Conservation (phyloP, 2,797 vertebrate genomes). For the Leuciscus waleckii region DNA sequence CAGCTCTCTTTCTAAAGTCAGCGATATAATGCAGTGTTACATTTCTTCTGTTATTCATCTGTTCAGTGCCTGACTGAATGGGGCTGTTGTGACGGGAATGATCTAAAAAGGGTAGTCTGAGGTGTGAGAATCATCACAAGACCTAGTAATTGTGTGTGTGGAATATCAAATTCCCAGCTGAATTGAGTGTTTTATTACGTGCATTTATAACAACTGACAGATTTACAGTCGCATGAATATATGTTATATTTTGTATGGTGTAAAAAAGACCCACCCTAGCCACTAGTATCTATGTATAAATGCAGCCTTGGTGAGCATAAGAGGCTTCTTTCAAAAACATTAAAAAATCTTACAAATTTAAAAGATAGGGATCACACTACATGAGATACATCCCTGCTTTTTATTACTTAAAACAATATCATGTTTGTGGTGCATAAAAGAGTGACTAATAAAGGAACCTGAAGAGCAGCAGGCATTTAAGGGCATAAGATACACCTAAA, state of each 20-base stretch:
- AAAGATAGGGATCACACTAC: background rate
- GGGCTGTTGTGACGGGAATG: constrained; percentile 17
- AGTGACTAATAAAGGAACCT: background rate
- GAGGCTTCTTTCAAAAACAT: too few relatives aligned
- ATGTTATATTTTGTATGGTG: background rate
- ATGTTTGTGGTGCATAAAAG: background rate
- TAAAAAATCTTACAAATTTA: background rate
- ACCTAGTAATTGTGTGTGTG: background rate
- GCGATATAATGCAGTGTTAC: background rate
- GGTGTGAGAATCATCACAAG: constrained; percentile 14
- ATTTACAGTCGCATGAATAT: background rate
- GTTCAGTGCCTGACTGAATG: constrained; percentile 39
- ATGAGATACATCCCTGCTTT: background rate
- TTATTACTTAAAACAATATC: background rate
- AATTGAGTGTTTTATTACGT: constrained; percentile 7
- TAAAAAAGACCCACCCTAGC: too few relatives aligned
- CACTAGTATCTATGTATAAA: too few relatives aligned
- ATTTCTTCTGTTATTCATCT: background rate
- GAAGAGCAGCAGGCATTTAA: background rate
- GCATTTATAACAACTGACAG: background rate
- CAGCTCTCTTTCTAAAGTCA: background rate
- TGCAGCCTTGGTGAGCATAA: too few relatives aligned
- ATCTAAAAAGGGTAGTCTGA: constrained; percentile 35
- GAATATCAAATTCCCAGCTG: constrained; percentile 6
- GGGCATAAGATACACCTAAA: background rate